These are phyloP conservation scores for Zaprionus africanus DNA, from an alignment of 1,140 invertebrate genomes.

Conservation along the genomic window DNA sequence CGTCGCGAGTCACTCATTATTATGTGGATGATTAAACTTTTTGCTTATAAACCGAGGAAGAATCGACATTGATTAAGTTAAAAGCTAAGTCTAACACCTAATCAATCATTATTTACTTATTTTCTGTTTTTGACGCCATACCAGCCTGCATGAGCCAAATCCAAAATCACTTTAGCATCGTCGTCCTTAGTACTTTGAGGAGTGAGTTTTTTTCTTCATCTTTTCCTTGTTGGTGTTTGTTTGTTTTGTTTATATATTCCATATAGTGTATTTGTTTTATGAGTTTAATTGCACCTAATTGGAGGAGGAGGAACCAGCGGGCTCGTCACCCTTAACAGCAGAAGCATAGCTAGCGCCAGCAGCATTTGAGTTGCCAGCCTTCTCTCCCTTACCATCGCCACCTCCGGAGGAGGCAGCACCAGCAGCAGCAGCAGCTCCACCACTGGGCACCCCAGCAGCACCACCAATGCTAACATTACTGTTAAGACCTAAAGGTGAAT, in stretches of 20 bases:
- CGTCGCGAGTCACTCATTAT: conserved; percentile 26
- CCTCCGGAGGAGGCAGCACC: conserved; percentile 22
- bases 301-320: conserved; percentile 58
- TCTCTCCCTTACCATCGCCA: conserved; percentile 57
- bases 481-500: conserved; percentile 78
- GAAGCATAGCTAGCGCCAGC: conserved; percentile 73
- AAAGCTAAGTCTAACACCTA: conserved; percentile 80
- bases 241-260: not conserved
- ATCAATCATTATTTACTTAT: conserved; percentile 68
- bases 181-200: conserved; percentile 81
- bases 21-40: conserved; percentile 18
- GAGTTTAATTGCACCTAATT: conserved; percentile 61
- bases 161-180: conserved; percentile 76
- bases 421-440: conserved; percentile 33
- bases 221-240: conserved; percentile 24
- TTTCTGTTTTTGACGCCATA: conserved; percentile 72
- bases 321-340: conserved; percentile 77
- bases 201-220: conserved; percentile 58
- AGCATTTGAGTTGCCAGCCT: conserved; percentile 48
- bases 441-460: conserved; percentile 63
- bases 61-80: conserved; percentile 70
- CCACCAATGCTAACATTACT: conserved; percentile 76
- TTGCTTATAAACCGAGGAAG: conserved; percentile 73
- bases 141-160: conserved; percentile 66
- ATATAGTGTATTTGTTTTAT: conserved; percentile 21